phyloP scores from a whole-genome alignment of 2,888 invertebrate species.

The Elmis aenea region DNA sequence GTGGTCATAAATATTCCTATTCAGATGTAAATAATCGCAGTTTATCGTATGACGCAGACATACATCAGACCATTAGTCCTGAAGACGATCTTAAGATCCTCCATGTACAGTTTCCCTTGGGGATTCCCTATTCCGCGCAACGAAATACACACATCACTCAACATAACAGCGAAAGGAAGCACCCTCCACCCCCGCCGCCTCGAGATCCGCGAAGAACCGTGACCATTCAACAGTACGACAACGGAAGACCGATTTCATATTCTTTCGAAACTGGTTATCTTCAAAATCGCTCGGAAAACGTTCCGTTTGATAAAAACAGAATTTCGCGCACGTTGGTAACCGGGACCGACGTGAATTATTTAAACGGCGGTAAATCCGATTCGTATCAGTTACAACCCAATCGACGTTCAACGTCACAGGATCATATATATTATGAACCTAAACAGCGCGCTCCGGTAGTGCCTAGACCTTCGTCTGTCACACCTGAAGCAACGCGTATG shows the following conservation, averaged over 20 bases:
- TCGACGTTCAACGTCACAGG: conserved; percentile 42
- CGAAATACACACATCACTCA: conserved; percentile 5
- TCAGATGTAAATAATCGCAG: conserved; percentile 32
- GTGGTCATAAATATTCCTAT: conserved; percentile 4
- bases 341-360: conserved; percentile 38
- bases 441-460: conserved; percentile 27
- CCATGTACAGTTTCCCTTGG: conserved; percentile 38
- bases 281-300: conserved; percentile 14
- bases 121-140: conserved; percentile 28
- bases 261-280: conserved; percentile 47
- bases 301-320: too few species aligned
- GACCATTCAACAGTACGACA: conserved; percentile 42
- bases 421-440: conserved; percentile 36
- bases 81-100: conserved; percentile 31
- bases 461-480: conserved; percentile 42
- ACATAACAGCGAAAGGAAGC: conserved; percentile 2
- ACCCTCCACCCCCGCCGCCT: conserved; percentile 76
- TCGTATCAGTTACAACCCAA: conserved; percentile 33
- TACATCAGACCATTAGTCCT: conserved; percentile 35
- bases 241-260: conserved; percentile 51
- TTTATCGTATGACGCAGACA: conserved; percentile 42
- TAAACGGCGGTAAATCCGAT: conserved; percentile 41
- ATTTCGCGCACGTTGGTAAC: conserved; percentile 11
- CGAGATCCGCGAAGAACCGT: conserved; percentile 63
- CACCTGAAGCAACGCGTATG: conserved; percentile 36